phyloP scores from a whole-genome alignment of 2,888 invertebrate species.

The Megalurothrips usitatus region DNA sequence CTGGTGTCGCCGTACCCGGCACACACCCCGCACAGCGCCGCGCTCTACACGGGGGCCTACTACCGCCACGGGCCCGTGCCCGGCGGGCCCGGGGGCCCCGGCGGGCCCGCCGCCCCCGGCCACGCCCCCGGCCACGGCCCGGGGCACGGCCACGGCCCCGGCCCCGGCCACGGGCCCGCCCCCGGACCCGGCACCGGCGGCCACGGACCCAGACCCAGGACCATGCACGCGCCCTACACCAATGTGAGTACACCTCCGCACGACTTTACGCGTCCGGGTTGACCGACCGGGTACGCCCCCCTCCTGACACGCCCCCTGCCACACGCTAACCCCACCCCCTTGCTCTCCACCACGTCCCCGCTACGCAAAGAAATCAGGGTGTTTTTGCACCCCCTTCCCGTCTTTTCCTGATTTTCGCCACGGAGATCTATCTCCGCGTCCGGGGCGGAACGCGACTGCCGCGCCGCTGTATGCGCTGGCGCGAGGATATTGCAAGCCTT shows the following conservation, averaged over 20 bases:
- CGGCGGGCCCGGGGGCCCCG: neutral
- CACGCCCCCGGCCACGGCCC: neutral
- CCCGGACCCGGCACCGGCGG: neutral
- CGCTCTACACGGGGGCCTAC: neutral
- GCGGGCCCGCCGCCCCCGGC: neutral
- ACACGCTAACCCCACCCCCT: neutral
- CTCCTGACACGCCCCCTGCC: too few relatives aligned
- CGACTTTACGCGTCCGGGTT: too few relatives aligned
- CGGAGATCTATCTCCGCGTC: too few relatives aligned
- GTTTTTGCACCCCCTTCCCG: neutral
- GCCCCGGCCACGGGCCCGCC: neutral
- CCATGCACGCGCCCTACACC: neutral
- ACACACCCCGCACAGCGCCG: neutral
- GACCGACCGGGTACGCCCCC: too few relatives aligned
- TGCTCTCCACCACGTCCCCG: neutral
- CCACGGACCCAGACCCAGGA: neutral
- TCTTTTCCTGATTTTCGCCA: neutral
- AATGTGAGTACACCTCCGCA: neutral
- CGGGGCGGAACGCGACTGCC: too few relatives aligned
- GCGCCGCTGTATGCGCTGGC: neutral
- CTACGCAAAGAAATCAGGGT: neutral
- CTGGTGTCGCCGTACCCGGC: neutral
- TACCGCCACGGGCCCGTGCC: neutral
- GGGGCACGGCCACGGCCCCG: neutral
- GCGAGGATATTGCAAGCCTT: neutral